Conservation (phyloP, 2,797 vertebrate genomes). For the Atherinosoma microstoma region DNA sequence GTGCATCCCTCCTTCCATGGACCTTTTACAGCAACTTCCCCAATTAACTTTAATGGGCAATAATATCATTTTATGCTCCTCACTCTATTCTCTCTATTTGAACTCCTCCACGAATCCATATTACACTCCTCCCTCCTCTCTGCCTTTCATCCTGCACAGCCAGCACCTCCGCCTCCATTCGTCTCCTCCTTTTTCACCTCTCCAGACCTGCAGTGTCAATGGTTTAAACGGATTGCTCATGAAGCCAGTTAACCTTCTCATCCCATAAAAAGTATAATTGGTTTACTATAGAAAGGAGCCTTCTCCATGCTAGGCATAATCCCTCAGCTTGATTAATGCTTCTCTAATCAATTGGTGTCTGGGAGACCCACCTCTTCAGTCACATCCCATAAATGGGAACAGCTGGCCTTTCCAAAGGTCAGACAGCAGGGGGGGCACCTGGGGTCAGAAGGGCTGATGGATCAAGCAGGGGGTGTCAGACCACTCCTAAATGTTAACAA, state of each 20-base stretch:
- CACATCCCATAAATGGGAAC: slow-evolving; percentile 90
- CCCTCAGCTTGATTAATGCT: slow-evolving; percentile 95
- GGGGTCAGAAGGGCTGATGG: slow-evolving; percentile 90
- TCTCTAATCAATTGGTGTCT: slow-evolving; percentile 97
- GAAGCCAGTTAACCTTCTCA: slow-evolving; percentile 85
- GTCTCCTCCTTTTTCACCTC: slow-evolving; percentile 61
- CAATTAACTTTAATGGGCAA: slow-evolving; percentile 86
- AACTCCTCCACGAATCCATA: slow-evolving; percentile 69
- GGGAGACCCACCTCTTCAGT: slow-evolving; percentile 89
- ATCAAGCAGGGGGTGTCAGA: slow-evolving; percentile 84
- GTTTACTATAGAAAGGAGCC: slow-evolving; percentile 86
- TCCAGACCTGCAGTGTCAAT: slow-evolving; percentile 77
- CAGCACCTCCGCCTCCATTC: slow-evolving; percentile 46
- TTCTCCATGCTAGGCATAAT: slow-evolving; percentile 88
- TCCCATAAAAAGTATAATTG: slow-evolving; percentile 87
- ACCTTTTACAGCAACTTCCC: slow-evolving; percentile 75
- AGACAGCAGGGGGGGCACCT: slow-evolving; percentile 82
- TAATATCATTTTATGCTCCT: slow-evolving; percentile 82
- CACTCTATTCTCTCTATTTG: slow-evolving; percentile 62
- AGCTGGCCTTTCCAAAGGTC: slow-evolving; percentile 97
- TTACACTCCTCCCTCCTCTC: slow-evolving; percentile 43
- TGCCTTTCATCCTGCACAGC: slow-evolving; percentile 31
- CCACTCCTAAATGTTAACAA: slow-evolving; percentile 69
- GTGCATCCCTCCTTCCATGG: slow-evolving; percentile 69
- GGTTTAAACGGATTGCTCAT: slow-evolving; percentile 84